These are phyloP conservation scores for Mythimna impura DNA, from an alignment of 2,888 invertebrate species.

Conservation along the genomic window DNA sequence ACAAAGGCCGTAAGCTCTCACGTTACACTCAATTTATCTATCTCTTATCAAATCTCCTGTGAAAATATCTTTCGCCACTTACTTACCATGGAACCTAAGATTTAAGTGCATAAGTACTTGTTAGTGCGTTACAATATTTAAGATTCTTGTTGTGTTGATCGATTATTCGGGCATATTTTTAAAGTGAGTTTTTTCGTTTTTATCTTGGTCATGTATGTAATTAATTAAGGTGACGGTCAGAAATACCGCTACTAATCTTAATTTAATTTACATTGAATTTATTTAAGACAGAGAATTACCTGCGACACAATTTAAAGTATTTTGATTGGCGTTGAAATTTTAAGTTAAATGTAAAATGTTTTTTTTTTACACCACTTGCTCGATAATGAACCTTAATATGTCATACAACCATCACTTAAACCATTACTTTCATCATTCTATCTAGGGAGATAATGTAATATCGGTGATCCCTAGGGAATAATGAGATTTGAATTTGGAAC, in stretches of 20 bases:
- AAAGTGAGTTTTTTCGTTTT: background rate
- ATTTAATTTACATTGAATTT: background rate
- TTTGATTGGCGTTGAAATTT: background rate
- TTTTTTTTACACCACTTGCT: background rate
- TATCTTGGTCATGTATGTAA: background rate
- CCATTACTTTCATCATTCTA: too few relatives aligned
- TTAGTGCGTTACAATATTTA: background rate
- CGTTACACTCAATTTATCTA: slow-evolving; percentile 41
- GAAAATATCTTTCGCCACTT: slow-evolving; percentile 47
- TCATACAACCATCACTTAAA: too few relatives aligned
- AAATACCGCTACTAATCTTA: background rate
- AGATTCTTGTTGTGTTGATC: background rate
- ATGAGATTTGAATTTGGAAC: too few relatives aligned
- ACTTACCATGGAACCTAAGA: slow-evolving; percentile 10
- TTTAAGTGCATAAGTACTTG: background rate
- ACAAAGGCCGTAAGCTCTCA: slow-evolving; percentile 44
- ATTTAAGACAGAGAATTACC: background rate
- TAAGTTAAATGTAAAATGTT: background rate
- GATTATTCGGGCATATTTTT: too few relatives aligned
- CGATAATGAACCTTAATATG: too few relatives aligned
- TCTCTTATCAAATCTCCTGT: slow-evolving; percentile 52
- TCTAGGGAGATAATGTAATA: too few relatives aligned
- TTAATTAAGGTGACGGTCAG: background rate
- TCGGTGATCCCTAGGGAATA: too few relatives aligned
- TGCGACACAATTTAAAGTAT: background rate